These are phyloP conservation scores for Scrobipalpa costella DNA, from an alignment of 2,888 invertebrate species.

Conservation along the genomic window DNA sequence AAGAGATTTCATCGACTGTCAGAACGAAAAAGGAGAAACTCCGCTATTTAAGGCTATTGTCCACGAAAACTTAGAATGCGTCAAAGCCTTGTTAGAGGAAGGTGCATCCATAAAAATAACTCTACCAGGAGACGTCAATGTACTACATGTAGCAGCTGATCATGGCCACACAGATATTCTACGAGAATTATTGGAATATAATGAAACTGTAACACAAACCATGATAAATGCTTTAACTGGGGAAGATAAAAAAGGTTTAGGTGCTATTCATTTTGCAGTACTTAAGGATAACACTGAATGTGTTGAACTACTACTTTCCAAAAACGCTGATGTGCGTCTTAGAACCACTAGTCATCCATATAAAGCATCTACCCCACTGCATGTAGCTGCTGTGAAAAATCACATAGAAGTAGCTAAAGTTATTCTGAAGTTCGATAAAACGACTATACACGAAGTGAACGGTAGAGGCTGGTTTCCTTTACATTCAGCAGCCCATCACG, in stretches of 20 bases:
- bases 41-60: slow-evolving; percentile 72
- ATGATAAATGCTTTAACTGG: slow-evolving; percentile 61
- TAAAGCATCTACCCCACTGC: slow-evolving; percentile 66
- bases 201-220: slow-evolving; percentile 55
- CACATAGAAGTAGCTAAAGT: slow-evolving; percentile 60
- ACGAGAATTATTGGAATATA: slow-evolving; percentile 70
- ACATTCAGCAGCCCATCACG: slow-evolving; percentile 77
- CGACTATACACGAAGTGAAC: slow-evolving; percentile 68
- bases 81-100: slow-evolving; percentile 66
- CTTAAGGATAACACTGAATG: slow-evolving; percentile 73
- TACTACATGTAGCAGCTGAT: slow-evolving; percentile 82
- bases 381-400: slow-evolving; percentile 67
- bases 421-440: slow-evolving; percentile 64
- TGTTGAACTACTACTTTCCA: slow-evolving; percentile 65
- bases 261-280: slow-evolving; percentile 80
- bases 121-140: slow-evolving; percentile 72
- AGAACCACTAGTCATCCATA: slow-evolving; percentile 68
- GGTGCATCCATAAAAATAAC: slow-evolving; percentile 70
- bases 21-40: slow-evolving; percentile 74
- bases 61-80: slow-evolving; percentile 66
- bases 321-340: slow-evolving; percentile 68
- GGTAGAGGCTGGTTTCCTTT: slow-evolving; percentile 64
- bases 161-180: slow-evolving; percentile 78
- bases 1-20: slow-evolving; percentile 69
- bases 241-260: slow-evolving; percentile 67